These are phyloP conservation scores for Ploceus nigricollis DNA, from an alignment of 2,113 vertebrate genomes.

Conservation along the genomic window DNA sequence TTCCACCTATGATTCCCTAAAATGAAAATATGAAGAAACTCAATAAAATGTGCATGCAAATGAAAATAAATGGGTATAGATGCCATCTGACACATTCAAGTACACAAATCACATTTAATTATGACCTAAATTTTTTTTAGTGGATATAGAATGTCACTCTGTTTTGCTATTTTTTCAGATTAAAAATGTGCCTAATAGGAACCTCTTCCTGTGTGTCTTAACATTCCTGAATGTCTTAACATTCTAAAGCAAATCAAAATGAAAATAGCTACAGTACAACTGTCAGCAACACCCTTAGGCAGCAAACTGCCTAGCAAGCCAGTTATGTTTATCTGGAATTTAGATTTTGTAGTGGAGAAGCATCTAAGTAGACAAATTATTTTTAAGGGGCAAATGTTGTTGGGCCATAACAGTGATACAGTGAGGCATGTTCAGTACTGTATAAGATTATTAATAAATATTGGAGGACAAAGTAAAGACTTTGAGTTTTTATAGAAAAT, in stretches of 20 bases:
- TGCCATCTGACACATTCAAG: neutral
- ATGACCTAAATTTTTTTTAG: neutral
- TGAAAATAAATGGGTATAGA: neutral
- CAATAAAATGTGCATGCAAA: neutral
- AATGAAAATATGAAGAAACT: neutral
- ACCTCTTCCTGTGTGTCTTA: neutral
- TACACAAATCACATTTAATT: neutral
- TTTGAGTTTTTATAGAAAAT: neutral
- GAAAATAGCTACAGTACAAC: neutral
- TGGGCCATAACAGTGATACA: neutral
- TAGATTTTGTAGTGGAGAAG: neutral
- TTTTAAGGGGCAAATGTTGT: neutral
- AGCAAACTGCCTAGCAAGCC: neutral
- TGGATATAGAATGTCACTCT: neutral
- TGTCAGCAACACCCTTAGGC: neutral
- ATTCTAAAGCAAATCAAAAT: neutral
- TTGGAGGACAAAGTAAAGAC: neutral
- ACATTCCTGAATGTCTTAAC: neutral
- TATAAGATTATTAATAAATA: neutral
- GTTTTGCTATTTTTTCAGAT: neutral
- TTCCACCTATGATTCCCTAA: neutral
- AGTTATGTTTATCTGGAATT: neutral
- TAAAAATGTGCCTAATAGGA: neutral
- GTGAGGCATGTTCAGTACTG: neutral
- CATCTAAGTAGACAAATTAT: neutral